phyloP scores from a whole-genome alignment of 2,888 invertebrate species.

The Plebejus melissa region DNA sequence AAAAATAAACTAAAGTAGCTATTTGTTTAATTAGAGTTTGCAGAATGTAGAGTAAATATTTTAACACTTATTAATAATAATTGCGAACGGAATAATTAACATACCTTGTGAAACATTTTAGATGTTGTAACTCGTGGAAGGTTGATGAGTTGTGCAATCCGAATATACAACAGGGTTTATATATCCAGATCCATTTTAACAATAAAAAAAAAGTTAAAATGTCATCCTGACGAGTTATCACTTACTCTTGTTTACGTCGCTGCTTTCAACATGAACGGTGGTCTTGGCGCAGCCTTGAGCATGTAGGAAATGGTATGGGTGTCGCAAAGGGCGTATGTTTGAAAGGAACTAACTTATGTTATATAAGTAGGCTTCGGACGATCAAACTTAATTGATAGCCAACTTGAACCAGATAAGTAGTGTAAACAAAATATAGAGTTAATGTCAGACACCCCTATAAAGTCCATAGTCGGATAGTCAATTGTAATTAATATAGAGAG shows the following conservation, averaged over 20 bases:
- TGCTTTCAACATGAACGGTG: background rate
- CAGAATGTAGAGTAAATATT: constrained; percentile 5
- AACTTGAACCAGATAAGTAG: background rate
- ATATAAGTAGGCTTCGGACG: background rate
- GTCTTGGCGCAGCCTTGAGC: constrained; percentile 12
- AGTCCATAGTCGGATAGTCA: too few species aligned
- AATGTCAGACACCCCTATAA: too few species aligned
- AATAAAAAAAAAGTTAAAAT: constrained; percentile 12
- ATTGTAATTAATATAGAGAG: too few species aligned
- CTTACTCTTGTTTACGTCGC: background rate
- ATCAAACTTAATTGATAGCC: background rate
- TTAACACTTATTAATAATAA: constrained; percentile 34
- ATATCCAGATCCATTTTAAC: constrained; percentile 5
- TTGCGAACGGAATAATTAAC: constrained; percentile 27
- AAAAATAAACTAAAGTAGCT: background rate
- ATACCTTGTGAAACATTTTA: constrained; percentile 23
- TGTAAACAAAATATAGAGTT: background rate
- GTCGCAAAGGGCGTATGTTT: constrained; percentile 7
- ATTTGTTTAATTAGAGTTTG: constrained; percentile 16
- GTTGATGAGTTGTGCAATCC: constrained; percentile 19
- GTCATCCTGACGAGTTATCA: constrained; percentile 8
- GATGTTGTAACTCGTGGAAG: constrained; percentile 19
- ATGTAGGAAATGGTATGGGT: constrained; percentile 9
- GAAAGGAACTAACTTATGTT: background rate
- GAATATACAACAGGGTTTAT: constrained; percentile 6